Base-by-base conservation (phyloP, 2,113 vertebrate genomes). In the Pogona vitticeps region DNA sequence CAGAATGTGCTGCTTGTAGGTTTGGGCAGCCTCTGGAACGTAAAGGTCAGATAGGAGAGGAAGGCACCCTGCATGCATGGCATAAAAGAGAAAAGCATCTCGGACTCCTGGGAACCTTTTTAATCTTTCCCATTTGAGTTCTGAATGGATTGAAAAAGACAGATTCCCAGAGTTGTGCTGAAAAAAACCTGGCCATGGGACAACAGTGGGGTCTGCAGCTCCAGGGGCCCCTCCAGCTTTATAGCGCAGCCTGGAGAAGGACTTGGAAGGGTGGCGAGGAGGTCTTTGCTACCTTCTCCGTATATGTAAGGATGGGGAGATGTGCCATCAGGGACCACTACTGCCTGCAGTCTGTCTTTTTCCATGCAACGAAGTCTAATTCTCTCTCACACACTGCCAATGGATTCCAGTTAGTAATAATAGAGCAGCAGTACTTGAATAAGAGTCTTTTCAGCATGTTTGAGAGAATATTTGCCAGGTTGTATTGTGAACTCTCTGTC, bases 111-210 rank as follows among this genome's bases (percentile, higher is more conserved):
- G 38, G 80, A 52, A 63, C 87, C 58, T 46, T 70, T 65, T 40
- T 71, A 42, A 71, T 58, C 42, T 70, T 90, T 77, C 77, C 12
- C 81, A 80, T 46, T 38, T 52, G 75, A 88, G 83, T 86, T 82
- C 17, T 20, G 0, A 14, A 58, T 26, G 2, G 18, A 31, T 15
- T 72, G 26, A 52, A 52, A 59, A 61, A 13, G 5, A 38, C 17
- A 38, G 20, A 33, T 5, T n/a, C 63, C 23, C 13, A 20, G 56
- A 15, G 36, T n/a, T 75, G 46, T 63, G 17, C 82, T 42, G 15
- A 15, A 23, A 38, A 9, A 14, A 26, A 7, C 33, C 68, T 73
- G 56, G 31, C 28, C 33, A 28, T 6, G 0, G 28, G 36, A 56
- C 31, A 4, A 52, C 8, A n/a, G 26, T 6, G 20, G 20, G 56